These are phyloP conservation scores for Eupsilia transversa DNA, from an alignment of 2,888 invertebrate species.

Conservation along the genomic window DNA sequence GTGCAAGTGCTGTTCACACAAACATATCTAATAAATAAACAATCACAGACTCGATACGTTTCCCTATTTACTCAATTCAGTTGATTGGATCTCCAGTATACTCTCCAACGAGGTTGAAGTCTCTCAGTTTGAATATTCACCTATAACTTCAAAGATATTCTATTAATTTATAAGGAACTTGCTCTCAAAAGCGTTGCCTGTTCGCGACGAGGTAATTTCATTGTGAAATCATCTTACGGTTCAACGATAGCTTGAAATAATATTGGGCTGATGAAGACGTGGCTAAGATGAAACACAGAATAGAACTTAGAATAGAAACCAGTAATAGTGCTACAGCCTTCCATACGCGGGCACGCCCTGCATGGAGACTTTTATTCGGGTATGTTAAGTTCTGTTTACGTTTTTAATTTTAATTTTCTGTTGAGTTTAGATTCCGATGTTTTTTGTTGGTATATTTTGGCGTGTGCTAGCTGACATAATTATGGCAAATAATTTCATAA, in stretches of 20 bases:
- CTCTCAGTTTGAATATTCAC: conserved; percentile 14
- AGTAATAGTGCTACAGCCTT: not conserved
- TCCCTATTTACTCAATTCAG: conserved; percentile 13
- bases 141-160: conserved; percentile 28
- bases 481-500: no score
- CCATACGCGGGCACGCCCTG: no score
- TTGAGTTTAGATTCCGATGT: no score
- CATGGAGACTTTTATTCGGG: no score
- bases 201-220: conserved; percentile 24
- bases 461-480: no score
- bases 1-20: not conserved
- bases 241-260: conserved; percentile 1
- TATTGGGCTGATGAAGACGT: not conserved
- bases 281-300: not conserved
- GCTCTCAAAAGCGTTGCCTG: conserved; percentile 18
- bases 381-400: no score
- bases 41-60: conserved; percentile 2
- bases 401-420: no score
- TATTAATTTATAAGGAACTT: conserved; percentile 10
- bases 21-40: not conserved
- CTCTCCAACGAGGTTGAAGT: conserved; percentile 1
- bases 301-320: not conserved
- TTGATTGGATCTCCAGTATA: conserved; percentile 14
- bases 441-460: no score
- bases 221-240: conserved; percentile 24